Evolutionary conservation across 1,140 invertebrate species (phyloP).

Genomic region (Cotesia typhae): DNA sequence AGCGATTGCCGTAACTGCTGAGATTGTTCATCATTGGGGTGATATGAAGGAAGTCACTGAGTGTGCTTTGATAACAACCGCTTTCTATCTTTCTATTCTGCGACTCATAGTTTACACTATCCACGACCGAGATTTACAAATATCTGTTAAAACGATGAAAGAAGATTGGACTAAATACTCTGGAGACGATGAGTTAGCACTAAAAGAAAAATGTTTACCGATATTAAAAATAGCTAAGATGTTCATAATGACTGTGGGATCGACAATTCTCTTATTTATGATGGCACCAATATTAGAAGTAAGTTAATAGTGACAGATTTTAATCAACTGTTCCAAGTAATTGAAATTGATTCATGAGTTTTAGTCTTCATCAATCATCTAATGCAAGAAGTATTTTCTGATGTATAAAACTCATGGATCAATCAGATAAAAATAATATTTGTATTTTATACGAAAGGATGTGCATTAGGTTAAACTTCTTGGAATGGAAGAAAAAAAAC

Average conservation of each 20-base stretch:
- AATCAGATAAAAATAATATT: background rate
- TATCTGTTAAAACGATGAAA: conserved; percentile 47
- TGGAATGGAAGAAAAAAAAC: conserved; percentile 27
- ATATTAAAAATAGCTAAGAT: conserved; percentile 45
- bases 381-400: too few relatives aligned
- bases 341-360: too few relatives aligned
- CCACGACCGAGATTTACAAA: conserved; percentile 45
- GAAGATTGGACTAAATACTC: conserved; percentile 44
- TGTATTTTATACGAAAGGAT: background rate
- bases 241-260: conserved; percentile 45
- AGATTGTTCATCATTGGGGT: conserved; percentile 39
- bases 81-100: conserved; percentile 41
- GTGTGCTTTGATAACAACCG: conserved; percentile 40
- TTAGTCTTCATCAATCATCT: too few relatives aligned
- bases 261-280: conserved; percentile 36
- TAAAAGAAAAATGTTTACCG: conserved; percentile 46
- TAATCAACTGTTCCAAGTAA: background rate
- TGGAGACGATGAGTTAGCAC: conserved; percentile 38
- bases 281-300: conserved; percentile 47
- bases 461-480: conserved; percentile 22
- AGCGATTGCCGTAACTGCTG: conserved; percentile 24
- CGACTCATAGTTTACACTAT: conserved; percentile 41
- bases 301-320: conserved; percentile 13
- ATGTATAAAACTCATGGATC: background rate
- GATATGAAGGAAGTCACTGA: conserved; percentile 50